Percentiles rank a stretch among this genome's conserved stretches.
phyloP scores from a whole-genome alignment of 2,888 invertebrate species.

The Diarsia mendica region DNA sequence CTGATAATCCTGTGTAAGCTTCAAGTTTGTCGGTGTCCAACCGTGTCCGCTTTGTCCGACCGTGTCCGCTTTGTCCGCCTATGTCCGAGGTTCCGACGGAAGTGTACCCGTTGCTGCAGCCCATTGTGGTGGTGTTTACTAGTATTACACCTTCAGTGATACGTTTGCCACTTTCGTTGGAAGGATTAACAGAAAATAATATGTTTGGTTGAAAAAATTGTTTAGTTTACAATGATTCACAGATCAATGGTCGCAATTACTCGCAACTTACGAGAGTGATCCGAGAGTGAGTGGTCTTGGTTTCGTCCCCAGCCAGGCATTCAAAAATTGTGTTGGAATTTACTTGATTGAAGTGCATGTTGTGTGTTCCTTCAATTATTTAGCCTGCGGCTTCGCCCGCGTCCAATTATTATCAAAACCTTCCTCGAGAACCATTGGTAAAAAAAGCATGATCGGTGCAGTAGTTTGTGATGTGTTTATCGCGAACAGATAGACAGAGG shows the following conservation, averaged over 20 bases:
- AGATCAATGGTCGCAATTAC: neutral
- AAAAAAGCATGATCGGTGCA: too few species aligned
- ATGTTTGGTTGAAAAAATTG: neutral
- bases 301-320: neutral
- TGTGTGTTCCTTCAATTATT: too few species aligned
- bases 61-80: neutral
- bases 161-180: slow-evolving; percentile 37
- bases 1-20: slow-evolving; percentile 33
- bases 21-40: slow-evolving; percentile 21
- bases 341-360: too few species aligned
- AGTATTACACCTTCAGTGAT: slow-evolving; percentile 28
- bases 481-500: too few species aligned
- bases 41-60: neutral
- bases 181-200: slow-evolving; percentile 11
- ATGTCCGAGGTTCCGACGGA: slow-evolving; percentile 39
- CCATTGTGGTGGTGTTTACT: slow-evolving; percentile 35
- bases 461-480: too few species aligned
- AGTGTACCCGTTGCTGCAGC: neutral
- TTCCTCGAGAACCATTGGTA: too few species aligned
- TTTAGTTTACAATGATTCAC: neutral
- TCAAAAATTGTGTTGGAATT: too few species aligned
- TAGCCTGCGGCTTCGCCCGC: too few species aligned
- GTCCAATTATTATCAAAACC: too few species aligned
- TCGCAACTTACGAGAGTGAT: neutral
- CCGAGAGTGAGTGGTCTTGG: neutral